These are phyloP conservation scores for Pseudopodoces humilis DNA, from an alignment of 2,113 vertebrate genomes.

Conservation along the genomic window DNA sequence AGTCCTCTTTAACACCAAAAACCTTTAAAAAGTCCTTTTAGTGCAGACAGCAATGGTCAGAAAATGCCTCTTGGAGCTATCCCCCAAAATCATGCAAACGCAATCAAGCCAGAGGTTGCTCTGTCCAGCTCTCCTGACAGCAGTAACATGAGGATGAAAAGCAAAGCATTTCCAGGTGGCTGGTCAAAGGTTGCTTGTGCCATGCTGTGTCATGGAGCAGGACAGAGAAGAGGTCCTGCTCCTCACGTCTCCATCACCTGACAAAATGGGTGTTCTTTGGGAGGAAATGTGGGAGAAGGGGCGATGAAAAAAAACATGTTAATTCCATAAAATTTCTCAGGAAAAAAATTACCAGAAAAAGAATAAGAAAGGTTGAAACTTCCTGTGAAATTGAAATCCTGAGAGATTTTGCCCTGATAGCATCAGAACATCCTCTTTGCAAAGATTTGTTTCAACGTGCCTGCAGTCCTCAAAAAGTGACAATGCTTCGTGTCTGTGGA, in stretches of 20 bases:
- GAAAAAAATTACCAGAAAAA: background rate
- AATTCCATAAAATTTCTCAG: background rate
- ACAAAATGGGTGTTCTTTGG: background rate
- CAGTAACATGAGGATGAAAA: background rate
- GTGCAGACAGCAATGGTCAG: background rate
- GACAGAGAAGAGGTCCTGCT: background rate
- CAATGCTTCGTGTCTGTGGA: background rate
- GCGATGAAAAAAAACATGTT: background rate
- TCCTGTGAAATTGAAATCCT: background rate
- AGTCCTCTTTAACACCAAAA: background rate
- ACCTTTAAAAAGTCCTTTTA: background rate
- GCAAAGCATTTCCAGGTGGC: background rate
- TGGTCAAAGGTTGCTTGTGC: background rate
- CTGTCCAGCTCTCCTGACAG: background rate
- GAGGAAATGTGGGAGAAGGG: background rate
- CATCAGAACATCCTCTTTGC: background rate
- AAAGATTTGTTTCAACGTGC: background rate
- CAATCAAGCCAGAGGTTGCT: background rate
- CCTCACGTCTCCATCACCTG: background rate
- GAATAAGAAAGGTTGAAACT: background rate
- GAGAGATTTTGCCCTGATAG: background rate
- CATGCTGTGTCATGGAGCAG: rapidly evolving
- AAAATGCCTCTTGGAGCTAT: background rate
- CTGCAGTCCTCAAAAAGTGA: background rate
- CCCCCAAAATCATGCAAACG: background rate